phyloP scores from a whole-genome alignment of 2,888 invertebrate species.

The Bombylius discolor region DNA sequence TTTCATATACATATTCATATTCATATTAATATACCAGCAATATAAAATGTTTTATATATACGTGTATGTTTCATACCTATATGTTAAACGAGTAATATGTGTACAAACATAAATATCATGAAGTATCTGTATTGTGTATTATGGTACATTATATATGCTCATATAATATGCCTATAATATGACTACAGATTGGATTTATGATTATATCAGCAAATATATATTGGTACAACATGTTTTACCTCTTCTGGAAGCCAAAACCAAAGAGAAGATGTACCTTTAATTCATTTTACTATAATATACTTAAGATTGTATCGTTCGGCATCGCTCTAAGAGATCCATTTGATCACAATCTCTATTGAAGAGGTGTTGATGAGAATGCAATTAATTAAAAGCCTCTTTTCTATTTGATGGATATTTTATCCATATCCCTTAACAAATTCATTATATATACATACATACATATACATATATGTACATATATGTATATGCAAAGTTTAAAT shows the following conservation, averaged over 20 bases:
- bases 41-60: constrained; percentile 11
- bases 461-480: neutral
- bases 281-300: neutral
- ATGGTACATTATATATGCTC: neutral
- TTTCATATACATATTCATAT: neutral
- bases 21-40: constrained; percentile 12
- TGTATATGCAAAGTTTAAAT: too few relatives aligned
- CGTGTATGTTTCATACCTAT: neutral
- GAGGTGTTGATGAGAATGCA: constrained; percentile 12
- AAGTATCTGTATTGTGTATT: neutral
- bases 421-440: neutral
- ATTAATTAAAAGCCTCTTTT: constrained; percentile 9
- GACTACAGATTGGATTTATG: constrained; percentile 9
- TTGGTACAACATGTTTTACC: constrained; percentile 1
- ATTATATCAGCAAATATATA: constrained; percentile 4
- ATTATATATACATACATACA: neutral
- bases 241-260: neutral
- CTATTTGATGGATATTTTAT: constrained; percentile 9
- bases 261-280: neutral
- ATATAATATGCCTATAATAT: neutral
- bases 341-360: constrained; percentile 12
- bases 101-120: neutral
- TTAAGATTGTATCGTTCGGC: constrained; percentile 5
- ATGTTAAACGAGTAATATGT: neutral
- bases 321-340: constrained; percentile 4